Conservation (phyloP, 2,888 invertebrate species). For the Hydrotaea diabolus region DNA sequence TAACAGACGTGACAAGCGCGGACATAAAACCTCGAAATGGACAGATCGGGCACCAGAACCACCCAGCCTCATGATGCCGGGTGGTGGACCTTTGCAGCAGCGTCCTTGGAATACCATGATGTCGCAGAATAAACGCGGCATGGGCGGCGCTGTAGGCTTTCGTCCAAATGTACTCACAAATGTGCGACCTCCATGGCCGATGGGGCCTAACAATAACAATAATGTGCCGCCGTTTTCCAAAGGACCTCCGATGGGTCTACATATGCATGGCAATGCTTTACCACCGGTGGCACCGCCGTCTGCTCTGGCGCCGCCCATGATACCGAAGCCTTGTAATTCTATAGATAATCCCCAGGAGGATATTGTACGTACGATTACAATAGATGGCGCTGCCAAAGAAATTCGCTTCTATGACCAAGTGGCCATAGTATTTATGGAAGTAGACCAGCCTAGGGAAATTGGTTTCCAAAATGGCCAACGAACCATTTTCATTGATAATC, state of each 20-base stretch:
- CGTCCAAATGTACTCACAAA: constrained; percentile 70
- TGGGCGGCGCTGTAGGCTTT: neutral
- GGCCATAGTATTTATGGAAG: constrained; percentile 91
- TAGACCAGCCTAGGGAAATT: constrained; percentile 92
- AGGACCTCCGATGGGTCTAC: constrained; percentile 45
- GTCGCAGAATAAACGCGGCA: constrained; percentile 55
- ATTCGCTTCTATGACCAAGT: constrained; percentile 91
- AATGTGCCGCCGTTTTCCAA: constrained; percentile 46
- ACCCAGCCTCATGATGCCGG: constrained; percentile 18
- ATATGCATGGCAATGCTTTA: constrained; percentile 36
- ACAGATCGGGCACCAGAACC: constrained; percentile 70
- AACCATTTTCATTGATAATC: constrained; percentile 88
- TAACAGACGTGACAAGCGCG: constrained; percentile 75
- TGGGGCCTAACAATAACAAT: neutral
- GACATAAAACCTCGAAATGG: constrained; percentile 77
- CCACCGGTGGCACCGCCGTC: constrained; percentile 68
- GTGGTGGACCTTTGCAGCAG: constrained; percentile 6
- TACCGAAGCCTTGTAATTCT: constrained; percentile 78
- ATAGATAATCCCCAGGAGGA: constrained; percentile 84
- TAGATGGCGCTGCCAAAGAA: constrained; percentile 90
- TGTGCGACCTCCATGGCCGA: constrained; percentile 43
- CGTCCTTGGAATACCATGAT: constrained; percentile 60
- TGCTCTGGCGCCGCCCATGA: constrained; percentile 69
- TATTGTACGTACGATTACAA: constrained; percentile 89
- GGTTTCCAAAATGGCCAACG: constrained; percentile 91